Conservation (phyloP, 2,797 vertebrate genomes). For the Gila robusta region DNA sequence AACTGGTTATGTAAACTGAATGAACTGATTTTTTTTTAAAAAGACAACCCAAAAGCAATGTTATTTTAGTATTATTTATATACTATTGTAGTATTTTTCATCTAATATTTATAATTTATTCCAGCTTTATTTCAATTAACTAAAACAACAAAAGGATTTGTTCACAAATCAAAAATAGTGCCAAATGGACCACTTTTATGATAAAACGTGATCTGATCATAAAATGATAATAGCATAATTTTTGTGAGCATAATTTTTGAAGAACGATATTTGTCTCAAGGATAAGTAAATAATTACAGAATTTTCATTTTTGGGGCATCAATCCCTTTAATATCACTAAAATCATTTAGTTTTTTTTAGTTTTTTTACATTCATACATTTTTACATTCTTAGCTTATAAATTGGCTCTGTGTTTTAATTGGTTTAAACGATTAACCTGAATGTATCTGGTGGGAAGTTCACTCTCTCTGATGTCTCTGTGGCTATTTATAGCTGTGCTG, state of each 20-base stretch:
- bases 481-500: constrained; percentile 47
- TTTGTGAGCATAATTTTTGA: neutral
- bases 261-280: neutral
- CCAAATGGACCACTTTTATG: neutral
- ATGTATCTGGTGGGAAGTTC: constrained; percentile 64
- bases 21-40: neutral
- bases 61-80: neutral
- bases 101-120: neutral
- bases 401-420: neutral
- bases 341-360: neutral
- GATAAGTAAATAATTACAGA: neutral
- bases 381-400: neutral
- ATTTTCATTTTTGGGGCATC: neutral
- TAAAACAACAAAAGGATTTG: neutral
- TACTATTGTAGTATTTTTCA: neutral
- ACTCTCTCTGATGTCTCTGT: constrained; percentile 67
- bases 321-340: neutral
- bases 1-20: neutral
- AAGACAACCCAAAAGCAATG: neutral
- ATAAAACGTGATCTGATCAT: neutral
- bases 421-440: constrained; percentile 48
- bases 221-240: neutral
- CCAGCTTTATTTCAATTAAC: neutral
- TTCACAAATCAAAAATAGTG: neutral
- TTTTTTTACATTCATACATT: neutral